Percentiles rank a stretch among this genome's conserved stretches.
phyloP scores from a whole-genome alignment of 2,113 vertebrate genomes.

The Eudyptes chrysolophus region DNA sequence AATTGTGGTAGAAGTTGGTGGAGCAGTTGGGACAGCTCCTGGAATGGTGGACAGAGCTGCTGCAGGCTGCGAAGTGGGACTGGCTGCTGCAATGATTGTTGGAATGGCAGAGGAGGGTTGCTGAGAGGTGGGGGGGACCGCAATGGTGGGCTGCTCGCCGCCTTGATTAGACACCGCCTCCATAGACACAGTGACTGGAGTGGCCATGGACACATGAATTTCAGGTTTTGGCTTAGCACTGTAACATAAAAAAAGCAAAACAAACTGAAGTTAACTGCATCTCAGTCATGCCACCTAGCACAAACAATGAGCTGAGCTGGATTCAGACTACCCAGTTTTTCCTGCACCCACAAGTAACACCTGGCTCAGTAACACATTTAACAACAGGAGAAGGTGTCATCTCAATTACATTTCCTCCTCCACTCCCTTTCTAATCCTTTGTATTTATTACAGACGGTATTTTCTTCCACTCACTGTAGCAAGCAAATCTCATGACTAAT shows the following conservation, averaged over 20 bases:
- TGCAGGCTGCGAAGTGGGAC: conserved; percentile 86
- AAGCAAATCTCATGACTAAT: neutral
- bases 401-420: neutral
- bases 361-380: neutral
- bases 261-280: neutral
- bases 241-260: conserved; percentile 24
- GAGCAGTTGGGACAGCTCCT: conserved; percentile 80
- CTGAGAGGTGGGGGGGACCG: conserved; percentile 78
- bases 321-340: neutral
- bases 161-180: conserved; percentile 86
- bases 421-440: neutral
- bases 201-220: conserved; percentile 89
- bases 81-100: conserved; percentile 82
- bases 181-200: conserved; percentile 87
- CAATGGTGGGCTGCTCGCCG: conserved; percentile 82
- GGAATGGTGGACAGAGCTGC: conserved; percentile 84
- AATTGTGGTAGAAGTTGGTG: conserved; percentile 81
- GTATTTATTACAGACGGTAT: neutral
- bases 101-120: conserved; percentile 90
- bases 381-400: neutral
- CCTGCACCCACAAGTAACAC: neutral
- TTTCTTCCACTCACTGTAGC: neutral
- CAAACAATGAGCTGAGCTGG: neutral
- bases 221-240: conserved; percentile 94
- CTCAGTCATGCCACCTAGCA: neutral